Evolutionary conservation across 2,888 invertebrate genomes (phyloP).

Genomic region (Andrena bicolor): DNA sequence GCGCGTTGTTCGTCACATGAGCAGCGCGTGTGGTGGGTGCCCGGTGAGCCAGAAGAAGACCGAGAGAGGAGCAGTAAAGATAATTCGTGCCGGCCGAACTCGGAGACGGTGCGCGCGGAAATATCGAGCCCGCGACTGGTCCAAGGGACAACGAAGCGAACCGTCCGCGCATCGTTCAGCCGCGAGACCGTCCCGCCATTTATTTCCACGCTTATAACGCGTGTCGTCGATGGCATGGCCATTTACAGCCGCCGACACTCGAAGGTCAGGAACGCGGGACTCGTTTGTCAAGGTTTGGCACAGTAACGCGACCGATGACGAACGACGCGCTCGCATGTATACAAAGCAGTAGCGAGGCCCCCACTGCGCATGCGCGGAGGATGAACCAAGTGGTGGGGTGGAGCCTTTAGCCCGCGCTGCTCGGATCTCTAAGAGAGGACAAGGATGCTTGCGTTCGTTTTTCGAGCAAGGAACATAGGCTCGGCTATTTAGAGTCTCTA

Average conservation of each 20-base stretch:
- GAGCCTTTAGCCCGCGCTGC: too few relatives aligned
- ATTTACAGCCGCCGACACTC: background rate
- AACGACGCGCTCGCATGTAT: background rate
- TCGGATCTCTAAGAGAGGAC: too few relatives aligned
- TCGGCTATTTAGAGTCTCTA: background rate
- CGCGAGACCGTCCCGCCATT: slow-evolving; percentile 11
- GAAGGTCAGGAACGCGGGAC: slow-evolving; percentile 10
- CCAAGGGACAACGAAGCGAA: slow-evolving; percentile 34
- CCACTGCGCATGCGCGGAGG: too few relatives aligned
- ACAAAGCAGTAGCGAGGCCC: background rate
- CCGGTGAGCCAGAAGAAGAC: slow-evolving; percentile 39
- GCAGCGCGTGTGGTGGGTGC: slow-evolving; percentile 55
- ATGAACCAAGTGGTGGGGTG: too few relatives aligned
- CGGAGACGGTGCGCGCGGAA: slow-evolving; percentile 11
- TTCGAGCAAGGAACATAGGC: background rate
- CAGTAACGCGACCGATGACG: background rate
- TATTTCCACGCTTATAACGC: slow-evolving; percentile 38
- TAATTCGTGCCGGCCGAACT: slow-evolving; percentile 53
- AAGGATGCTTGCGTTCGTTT: too few relatives aligned
- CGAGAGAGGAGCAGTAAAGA: slow-evolving; percentile 60
- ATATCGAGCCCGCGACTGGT: slow-evolving; percentile 18
- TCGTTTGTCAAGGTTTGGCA: background rate
- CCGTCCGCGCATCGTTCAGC: slow-evolving; percentile 5
- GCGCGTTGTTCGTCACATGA: slow-evolving; percentile 56
- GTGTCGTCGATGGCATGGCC: slow-evolving; percentile 29